A percentile compares a stretch with the other conserved stretches of the same genome.
These are phyloP conservation scores for Clarias laeviceps DNA, from an alignment of 2,797 vertebrate genomes.

Conservation along the genomic window DNA sequence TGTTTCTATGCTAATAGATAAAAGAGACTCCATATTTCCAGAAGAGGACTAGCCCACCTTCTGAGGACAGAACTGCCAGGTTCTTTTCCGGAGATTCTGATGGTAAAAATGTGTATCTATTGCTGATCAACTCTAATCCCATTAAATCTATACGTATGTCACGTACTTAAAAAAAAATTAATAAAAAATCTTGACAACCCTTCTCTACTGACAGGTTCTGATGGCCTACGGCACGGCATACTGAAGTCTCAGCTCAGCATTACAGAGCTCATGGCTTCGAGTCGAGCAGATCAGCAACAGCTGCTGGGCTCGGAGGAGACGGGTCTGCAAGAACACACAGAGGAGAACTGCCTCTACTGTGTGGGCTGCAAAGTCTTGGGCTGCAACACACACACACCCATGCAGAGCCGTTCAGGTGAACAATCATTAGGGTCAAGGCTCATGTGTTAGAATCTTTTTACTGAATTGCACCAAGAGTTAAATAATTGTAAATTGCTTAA, in stretches of 20 bases:
- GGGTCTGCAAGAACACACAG: slow-evolving; percentile 92
- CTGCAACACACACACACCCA: slow-evolving; percentile 82
- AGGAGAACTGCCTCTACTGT: slow-evolving; percentile 97
- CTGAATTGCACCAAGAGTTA: background rate
- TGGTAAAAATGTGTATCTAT: slow-evolving; percentile 71
- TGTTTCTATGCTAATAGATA: slow-evolving; percentile 70
- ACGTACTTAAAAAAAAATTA: background rate
- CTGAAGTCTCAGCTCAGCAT: slow-evolving; percentile 96
- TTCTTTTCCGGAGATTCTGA: slow-evolving; percentile 85
- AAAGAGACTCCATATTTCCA: slow-evolving; percentile 95
- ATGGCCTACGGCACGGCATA: slow-evolving; percentile 79
- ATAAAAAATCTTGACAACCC: background rate
- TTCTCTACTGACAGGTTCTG: slow-evolving; percentile 63
- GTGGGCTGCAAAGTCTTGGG: slow-evolving; percentile 88
- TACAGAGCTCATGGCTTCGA: slow-evolving; percentile 93
- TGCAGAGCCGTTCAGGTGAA: slow-evolving; percentile 85
- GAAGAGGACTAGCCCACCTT: slow-evolving; percentile 86
- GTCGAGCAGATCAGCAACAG: slow-evolving; percentile 85
- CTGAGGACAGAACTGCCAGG: slow-evolving; percentile 83
- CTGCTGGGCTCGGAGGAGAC: slow-evolving; percentile 89
- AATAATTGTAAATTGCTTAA: background rate
- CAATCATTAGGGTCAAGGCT: background rate
- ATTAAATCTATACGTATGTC: background rate
- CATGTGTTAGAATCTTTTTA: background rate
- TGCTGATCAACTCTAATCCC: background rate